Base-by-base conservation (phyloP, 2,888 invertebrate genomes). In the Limnephilus rhombicus region DNA sequence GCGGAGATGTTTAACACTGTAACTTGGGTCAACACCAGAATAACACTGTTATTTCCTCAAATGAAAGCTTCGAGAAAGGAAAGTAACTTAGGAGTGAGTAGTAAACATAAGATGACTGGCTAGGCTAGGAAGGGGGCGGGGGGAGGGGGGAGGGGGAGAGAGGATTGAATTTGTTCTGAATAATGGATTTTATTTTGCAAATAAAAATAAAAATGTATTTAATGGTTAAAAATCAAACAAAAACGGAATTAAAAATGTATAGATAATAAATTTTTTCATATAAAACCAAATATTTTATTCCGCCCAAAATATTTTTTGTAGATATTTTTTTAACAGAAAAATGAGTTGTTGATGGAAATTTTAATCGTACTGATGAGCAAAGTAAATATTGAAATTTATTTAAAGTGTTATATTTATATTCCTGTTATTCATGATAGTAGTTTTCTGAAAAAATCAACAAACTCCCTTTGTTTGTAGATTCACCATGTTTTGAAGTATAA, bases 281-380 rank as follows among this genome's bases (percentile, higher is more conserved):
- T 53, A 29, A 49, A 24, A 85, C 53, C 29, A 34, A 29, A 88
- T 80, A 31, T 53, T 88, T 88, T 68, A 88, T 68, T 88, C 88
- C 88, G 88, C 88, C 88, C 88, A 88, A 53, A 88, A 88, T 88
- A 29, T 29, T 88, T 82, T 82, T 82, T 34, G 34, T 82, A 82
- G 34, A 31, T 34, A 82, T 82, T 68, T 68, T 68, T 68, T 68
- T 68, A 68, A n/a, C n/a, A 68, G 68, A 68, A 68, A 24, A 68
- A 9, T 68, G 24, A n/a, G 24, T 24, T 5, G 7, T 24, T 68
- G 68, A 5, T 68, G 68, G 24, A 68, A 68, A 68, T 68, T 68
- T 68, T 68, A 68, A 68, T 68, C 24, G 2, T 68, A 9, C 68
- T 68, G 9, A 68, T 18, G 68, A 18, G 24, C 68, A 68, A 49